Conservation (phyloP, 1,140 invertebrate genomes). For the Zaprionus africanus region DNA sequence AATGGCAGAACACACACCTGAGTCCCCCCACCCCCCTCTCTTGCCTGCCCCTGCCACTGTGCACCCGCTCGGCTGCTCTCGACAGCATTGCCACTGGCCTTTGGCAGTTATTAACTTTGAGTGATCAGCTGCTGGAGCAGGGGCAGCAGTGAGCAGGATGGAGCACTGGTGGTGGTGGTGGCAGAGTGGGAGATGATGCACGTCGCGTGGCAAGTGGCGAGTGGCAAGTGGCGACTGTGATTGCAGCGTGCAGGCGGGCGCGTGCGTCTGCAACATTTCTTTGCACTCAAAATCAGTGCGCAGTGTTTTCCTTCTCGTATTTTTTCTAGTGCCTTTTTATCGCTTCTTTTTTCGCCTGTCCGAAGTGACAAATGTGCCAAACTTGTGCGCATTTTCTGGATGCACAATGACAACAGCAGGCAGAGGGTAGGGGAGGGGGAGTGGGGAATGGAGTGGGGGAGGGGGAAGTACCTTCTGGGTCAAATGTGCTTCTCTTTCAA, state of each 20-base stretch:
- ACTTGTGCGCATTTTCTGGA: slow-evolving; percentile 50
- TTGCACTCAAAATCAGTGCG: slow-evolving; percentile 50
- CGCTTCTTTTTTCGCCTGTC: slow-evolving; percentile 30
- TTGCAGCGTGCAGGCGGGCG: slow-evolving; percentile 8
- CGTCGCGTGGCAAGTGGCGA: background rate
- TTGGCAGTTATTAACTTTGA: slow-evolving; percentile 58
- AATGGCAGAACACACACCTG: slow-evolving; percentile 33
- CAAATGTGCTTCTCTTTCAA: slow-evolving; percentile 46
- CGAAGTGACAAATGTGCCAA: slow-evolving; percentile 70
- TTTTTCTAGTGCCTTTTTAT: slow-evolving; percentile 4
- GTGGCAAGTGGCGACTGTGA: slow-evolving; percentile 23
- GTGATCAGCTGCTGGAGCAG: slow-evolving; percentile 14
- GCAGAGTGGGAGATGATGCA: background rate
- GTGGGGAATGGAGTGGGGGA: too few relatives aligned
- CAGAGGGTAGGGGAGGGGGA: background rate
- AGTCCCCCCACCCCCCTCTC: too few relatives aligned
- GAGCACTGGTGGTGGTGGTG: too few relatives aligned
- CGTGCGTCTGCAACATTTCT: slow-evolving; percentile 55
- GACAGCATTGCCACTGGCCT: slow-evolving; percentile 13
- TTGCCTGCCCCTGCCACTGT: background rate
- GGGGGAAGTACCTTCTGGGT: slow-evolving; percentile 11
- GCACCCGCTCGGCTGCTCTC: background rate
- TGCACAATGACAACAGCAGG: slow-evolving; percentile 40
- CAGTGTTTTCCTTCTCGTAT: slow-evolving; percentile 5
- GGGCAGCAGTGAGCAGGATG: background rate